phyloP scores from a whole-genome alignment of 2,888 invertebrate genomes.

The Trissolcus brochymenae region DNA sequence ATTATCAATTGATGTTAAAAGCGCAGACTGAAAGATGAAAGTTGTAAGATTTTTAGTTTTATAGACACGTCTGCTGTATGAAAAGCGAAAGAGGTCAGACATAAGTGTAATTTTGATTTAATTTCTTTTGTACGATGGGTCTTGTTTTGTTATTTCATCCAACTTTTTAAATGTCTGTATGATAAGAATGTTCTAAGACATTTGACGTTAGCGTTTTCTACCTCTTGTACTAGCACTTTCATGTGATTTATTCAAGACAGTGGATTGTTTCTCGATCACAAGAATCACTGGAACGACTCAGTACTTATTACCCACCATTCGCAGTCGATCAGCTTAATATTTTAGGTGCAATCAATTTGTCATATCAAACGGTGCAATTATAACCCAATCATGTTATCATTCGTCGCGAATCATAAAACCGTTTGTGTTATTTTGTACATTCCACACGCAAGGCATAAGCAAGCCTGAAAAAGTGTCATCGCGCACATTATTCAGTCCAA shows the following conservation, averaged over 20 bases:
- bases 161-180: not conserved
- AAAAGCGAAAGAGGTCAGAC: too few species aligned
- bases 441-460: constrained; percentile 28
- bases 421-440: constrained; percentile 18
- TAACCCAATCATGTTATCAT: constrained; percentile 11
- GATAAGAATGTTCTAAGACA: constrained; percentile 1
- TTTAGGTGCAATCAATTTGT: constrained; percentile 29
- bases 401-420: not conserved
- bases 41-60: too few species aligned
- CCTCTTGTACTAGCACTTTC: constrained; percentile 19
- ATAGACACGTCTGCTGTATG: too few species aligned
- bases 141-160: too few species aligned
- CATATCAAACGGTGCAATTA: constrained; percentile 4
- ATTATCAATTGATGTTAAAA: too few species aligned
- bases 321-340: constrained; percentile 27
- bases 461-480: constrained; percentile 11
- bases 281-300: constrained; percentile 15
- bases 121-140: too few species aligned
- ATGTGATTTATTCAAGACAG: constrained; percentile 1
- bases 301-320: constrained; percentile 31
- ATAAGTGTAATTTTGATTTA: too few species aligned
- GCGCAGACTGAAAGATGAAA: not conserved
- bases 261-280: constrained; percentile 15
- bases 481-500: constrained; percentile 24
- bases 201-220: constrained; percentile 31